Evolutionary conservation across 2,888 invertebrate genomes (phyloP).

Genomic region (Blastobasis adustella): DNA sequence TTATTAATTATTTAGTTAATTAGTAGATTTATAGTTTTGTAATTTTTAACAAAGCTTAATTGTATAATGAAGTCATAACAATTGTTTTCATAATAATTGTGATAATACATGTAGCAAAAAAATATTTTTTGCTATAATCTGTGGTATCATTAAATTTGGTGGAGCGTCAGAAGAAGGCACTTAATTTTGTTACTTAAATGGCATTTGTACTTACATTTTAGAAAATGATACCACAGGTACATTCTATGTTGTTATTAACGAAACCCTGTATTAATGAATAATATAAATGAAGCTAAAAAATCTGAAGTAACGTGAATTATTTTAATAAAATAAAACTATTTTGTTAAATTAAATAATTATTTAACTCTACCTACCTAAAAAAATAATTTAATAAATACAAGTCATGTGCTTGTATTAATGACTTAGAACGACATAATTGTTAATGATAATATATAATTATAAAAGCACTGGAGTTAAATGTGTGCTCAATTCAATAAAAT

Average conservation of each 20-base stretch:
- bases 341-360: too few relatives aligned
- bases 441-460: not conserved
- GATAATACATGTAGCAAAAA: constrained; percentile 29
- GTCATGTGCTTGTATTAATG: not conserved
- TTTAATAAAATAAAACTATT: too few relatives aligned
- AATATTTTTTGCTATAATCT: constrained; percentile 11
- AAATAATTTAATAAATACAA: constrained; percentile 7
- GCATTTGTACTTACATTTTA: too few relatives aligned
- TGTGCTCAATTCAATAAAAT: constrained; percentile 15
- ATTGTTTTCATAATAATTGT: constrained; percentile 26
- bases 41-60: constrained; percentile 25
- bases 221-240: too few relatives aligned
- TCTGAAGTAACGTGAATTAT: too few relatives aligned
- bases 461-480: constrained; percentile 7
- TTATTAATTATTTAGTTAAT: not conserved
- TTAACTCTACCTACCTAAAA: constrained; percentile 39
- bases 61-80: too few relatives aligned
- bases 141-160: constrained; percentile 13
- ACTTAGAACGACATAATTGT: not conserved
- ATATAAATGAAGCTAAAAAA: too few relatives aligned
- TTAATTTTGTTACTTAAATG: too few relatives aligned
- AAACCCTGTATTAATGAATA: too few relatives aligned
- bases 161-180: too few relatives aligned
- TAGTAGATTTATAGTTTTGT: not conserved
- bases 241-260: too few relatives aligned